phyloP scores from a whole-genome alignment of 2,888 invertebrate species.

The Ennomos fuscantarius region DNA sequence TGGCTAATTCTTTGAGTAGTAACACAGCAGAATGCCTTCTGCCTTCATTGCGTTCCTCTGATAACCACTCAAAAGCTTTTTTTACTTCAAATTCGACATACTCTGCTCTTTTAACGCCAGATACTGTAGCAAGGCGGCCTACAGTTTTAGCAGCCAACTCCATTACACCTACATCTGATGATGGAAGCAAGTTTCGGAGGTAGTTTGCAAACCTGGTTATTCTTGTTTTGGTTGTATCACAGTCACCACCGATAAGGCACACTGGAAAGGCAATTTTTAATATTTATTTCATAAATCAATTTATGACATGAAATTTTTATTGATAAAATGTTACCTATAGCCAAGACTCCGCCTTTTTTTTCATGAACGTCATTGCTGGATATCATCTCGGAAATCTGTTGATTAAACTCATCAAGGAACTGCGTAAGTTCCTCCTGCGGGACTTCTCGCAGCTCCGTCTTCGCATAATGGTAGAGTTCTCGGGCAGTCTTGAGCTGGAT shows the following conservation, averaged over 20 bases:
- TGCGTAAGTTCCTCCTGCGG: slow-evolving; percentile 95
- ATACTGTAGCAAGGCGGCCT: slow-evolving; percentile 95
- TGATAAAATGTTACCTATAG: slow-evolving; percentile 88
- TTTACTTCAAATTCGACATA: slow-evolving; percentile 99
- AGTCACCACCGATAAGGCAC: slow-evolving; percentile 96
- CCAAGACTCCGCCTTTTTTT: slow-evolving; percentile 97
- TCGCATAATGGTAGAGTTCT: slow-evolving; percentile 95
- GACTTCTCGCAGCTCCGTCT: slow-evolving; percentile 95
- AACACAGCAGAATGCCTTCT: slow-evolving; percentile 96
- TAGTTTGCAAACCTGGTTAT: slow-evolving; percentile 97
- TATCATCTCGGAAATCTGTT: slow-evolving; percentile 98
- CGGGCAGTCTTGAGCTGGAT: slow-evolving; percentile 93
- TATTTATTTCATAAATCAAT: background rate
- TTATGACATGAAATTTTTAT: too few relatives aligned
- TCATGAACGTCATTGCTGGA: slow-evolving; percentile 96
- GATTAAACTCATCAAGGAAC: slow-evolving; percentile 97
- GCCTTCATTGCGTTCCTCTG: slow-evolving; percentile 95
- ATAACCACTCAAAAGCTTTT: slow-evolving; percentile 97
- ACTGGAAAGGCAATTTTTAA: slow-evolving; percentile 83
- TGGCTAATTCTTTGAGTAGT: slow-evolving; percentile 96
- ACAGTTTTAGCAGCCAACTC: slow-evolving; percentile 98
- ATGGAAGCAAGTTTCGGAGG: slow-evolving; percentile 94
- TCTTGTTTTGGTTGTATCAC: slow-evolving; percentile 95
- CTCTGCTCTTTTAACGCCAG: slow-evolving; percentile 97
- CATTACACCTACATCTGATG: slow-evolving; percentile 96